A percentile compares a stretch with the other conserved stretches of the same genome.
These are phyloP conservation scores for Bombus sibiricus DNA, from an alignment of 1,140 invertebrate species.

Conservation along the genomic window DNA sequence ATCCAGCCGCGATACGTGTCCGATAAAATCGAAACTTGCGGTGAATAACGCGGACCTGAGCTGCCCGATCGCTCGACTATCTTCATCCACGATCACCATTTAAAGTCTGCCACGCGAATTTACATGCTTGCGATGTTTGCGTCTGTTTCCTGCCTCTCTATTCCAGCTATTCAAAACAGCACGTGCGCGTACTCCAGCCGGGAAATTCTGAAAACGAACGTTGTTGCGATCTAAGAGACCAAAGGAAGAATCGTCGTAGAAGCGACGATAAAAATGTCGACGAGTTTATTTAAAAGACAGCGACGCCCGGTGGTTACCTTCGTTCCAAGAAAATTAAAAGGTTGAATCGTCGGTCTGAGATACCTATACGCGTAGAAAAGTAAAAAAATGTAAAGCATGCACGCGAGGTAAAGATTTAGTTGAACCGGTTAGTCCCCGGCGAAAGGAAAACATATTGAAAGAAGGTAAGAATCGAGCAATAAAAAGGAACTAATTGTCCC, in stretches of 20 bases:
- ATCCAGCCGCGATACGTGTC: conserved; percentile 45
- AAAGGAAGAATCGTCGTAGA: neutral
- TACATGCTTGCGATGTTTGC: conserved; percentile 43
- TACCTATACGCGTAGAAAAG: no score
- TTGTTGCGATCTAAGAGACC: no score
- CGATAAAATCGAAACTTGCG: conserved; percentile 61
- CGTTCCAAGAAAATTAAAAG: neutral
- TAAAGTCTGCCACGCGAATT: conserved; percentile 63
- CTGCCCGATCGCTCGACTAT: conserved; percentile 45
- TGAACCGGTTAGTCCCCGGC: no score
- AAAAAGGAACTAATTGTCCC: conserved; percentile 27
- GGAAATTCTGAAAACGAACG: neutral
- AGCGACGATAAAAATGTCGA: no score
- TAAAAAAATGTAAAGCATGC: neutral
- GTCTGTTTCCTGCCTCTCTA: neutral
- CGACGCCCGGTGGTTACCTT: neutral
- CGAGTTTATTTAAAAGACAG: no score
- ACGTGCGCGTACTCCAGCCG: neutral
- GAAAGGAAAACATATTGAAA: neutral
- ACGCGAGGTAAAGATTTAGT: neutral
- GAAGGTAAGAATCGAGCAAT: neutral
- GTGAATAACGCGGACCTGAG: conserved; percentile 27
- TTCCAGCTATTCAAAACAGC: neutral
- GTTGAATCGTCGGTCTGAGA: neutral
- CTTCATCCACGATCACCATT: conserved; percentile 58